Base-by-base conservation (phyloP, 2,888 invertebrate species). In the Aromia moschata region DNA sequence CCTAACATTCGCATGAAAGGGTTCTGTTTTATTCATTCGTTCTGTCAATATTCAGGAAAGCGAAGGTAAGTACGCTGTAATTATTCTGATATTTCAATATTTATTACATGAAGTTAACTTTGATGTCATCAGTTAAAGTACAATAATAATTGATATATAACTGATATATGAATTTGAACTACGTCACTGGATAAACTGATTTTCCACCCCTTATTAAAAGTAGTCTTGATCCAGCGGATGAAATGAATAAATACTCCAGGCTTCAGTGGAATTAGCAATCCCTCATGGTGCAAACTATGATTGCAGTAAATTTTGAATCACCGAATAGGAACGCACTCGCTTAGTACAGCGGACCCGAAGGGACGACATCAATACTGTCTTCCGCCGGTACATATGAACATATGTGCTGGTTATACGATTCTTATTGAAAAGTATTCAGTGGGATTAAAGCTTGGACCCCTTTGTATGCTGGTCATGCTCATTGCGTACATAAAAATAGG, bases 391-490 rank as follows among this genome's bases (percentile, higher is more conserved):
- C 70, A 78, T 74, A 71, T 78, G 78, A 81, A 79, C 81, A 81
- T 81, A 81, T 81, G 81, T 80, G 81, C 78, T 75, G 79, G 79
- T 79, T 80, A 81, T 81, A 79, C 79, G 80, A 79, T 77, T 81
- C 80, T 72, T 74, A 80, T 80, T 80, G 79, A 77, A 79, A 81
- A 78, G 74, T 79, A 80, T 79, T 80, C 78, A 76, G 71, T 69
- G 74, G 77, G 75, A 76, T 78, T 77, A 77, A 70, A 72, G 71
- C 72, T 74, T 64, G 60, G 51, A 38, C 40, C 55, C 57, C 46
- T 60, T 56, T 59, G 58, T 65, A 30, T 33, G 30, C 30, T 47
- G 58, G 54, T 58, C 33, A 45, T 60, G 63, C 59, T 62, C 63
- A 70, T 73, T 68, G 71, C 69, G 58, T 57, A 51, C 47, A 45